Percentiles rank a stretch among this genome's conserved stretches.
Conservation (phyloP, 2,113 vertebrate genomes). For the Alexandromys fortis region DNA sequence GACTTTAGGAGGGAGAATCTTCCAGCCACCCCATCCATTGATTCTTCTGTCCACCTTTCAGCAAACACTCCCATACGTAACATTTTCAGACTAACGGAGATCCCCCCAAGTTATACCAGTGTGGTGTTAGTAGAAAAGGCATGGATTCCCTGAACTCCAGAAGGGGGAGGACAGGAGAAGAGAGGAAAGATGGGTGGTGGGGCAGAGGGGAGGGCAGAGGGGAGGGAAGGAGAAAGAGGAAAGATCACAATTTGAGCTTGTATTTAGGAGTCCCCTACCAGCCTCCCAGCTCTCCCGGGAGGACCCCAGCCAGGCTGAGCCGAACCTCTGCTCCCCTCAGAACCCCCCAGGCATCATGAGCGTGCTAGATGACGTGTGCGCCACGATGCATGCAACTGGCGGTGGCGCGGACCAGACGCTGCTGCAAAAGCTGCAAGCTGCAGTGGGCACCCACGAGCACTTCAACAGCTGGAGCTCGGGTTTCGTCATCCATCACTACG, state of each 20-base stretch:
- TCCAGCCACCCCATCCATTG: not conserved
- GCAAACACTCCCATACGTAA: not conserved
- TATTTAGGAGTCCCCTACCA: not conserved
- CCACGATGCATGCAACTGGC: slow-evolving; percentile 96
- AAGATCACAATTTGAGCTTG: not conserved
- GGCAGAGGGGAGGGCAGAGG: not conserved
- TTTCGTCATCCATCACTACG: slow-evolving; percentile 97
- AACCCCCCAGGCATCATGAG: slow-evolving; percentile 98
- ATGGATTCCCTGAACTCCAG: not conserved
- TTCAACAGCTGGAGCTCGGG: slow-evolving; percentile 97
- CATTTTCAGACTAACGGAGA: not conserved
- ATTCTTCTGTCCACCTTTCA: not conserved
- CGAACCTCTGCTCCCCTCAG: slow-evolving; percentile 76
- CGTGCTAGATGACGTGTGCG: slow-evolving; percentile 96
- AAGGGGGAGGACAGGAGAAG: not conserved
- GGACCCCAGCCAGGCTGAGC: not conserved
- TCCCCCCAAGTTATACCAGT: not conserved
- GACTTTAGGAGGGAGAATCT: not conserved
- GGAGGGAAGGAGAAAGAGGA: not conserved
- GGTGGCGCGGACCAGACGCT: slow-evolving; percentile 95
- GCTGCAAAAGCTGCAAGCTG: slow-evolving; percentile 95
- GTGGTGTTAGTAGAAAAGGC: not conserved
- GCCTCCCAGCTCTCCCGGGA: not conserved
- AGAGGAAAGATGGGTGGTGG: not conserved
- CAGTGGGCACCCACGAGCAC: slow-evolving; percentile 95